A percentile compares a stretch with the other conserved stretches of the same genome.
These are phyloP conservation scores for Frankliniella fusca DNA, from an alignment of 2,888 invertebrate genomes.

Conservation along the genomic window DNA sequence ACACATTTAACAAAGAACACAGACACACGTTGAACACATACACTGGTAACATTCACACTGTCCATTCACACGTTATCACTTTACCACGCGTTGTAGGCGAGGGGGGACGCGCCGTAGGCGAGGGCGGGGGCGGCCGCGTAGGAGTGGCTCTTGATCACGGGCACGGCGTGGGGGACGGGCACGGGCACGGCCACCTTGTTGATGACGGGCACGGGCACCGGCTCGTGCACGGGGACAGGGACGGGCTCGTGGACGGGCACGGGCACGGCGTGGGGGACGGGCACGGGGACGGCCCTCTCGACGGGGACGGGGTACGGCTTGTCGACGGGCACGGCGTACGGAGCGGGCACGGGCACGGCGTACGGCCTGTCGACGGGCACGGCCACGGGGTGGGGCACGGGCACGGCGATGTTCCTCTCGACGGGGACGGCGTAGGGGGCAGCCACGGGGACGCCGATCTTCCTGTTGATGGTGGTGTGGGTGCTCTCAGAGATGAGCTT, in stretches of 20 bases:
- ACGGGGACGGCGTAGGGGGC: slow-evolving; percentile 15
- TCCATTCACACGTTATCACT: not conserved
- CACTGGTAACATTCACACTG: not conserved
- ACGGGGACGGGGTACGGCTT: slow-evolving; percentile 12
- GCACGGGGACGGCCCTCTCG: slow-evolving; percentile 7
- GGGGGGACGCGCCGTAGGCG: not conserved
- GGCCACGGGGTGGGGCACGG: slow-evolving; percentile 14
- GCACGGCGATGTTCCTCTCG: slow-evolving; percentile 9
- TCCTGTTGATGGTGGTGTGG: slow-evolving; percentile 16
- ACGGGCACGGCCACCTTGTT: slow-evolving; percentile 23
- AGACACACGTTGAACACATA: not conserved
- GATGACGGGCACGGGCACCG: not conserved
- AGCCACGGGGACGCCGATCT: slow-evolving; percentile 13
- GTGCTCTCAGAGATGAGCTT: slow-evolving; percentile 9
- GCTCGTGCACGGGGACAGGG: slow-evolving; percentile 3
- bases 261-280: slow-evolving; percentile 11
- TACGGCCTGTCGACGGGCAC: slow-evolving; percentile 11
- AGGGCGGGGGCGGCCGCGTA: not conserved
- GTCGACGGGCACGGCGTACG: slow-evolving; percentile 17
- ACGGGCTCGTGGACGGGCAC: slow-evolving; percentile 11
- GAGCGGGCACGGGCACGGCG: slow-evolving; percentile 16
- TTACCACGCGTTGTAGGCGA: slow-evolving; percentile 14
- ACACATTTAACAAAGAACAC: not conserved
- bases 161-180: slow-evolving; percentile 14
- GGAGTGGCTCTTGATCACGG: slow-evolving; percentile 21